Evolutionary conservation across 2,797 vertebrate genomes (phyloP).

Genomic region (Brotula barbata): DNA sequence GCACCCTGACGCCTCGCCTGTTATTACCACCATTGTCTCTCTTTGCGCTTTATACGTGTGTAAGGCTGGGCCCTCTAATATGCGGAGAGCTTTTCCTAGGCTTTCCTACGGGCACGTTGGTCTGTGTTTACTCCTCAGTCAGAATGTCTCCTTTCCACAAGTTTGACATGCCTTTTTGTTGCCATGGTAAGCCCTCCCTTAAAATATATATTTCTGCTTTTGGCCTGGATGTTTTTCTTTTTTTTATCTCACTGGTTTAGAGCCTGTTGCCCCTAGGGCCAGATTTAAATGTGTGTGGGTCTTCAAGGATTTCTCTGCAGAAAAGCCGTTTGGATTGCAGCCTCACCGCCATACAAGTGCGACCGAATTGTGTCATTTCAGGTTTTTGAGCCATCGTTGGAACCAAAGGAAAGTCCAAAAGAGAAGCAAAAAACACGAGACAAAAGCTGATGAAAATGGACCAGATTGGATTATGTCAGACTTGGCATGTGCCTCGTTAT

Average conservation of each 20-base stretch:
- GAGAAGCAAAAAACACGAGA: conserved; percentile 82
- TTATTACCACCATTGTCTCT: conserved; percentile 80
- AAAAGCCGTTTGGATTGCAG: conserved; percentile 84
- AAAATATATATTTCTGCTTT: conserved; percentile 83
- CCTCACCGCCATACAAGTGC: conserved; percentile 80
- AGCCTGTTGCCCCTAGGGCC: conserved; percentile 84
- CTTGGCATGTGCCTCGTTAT: conserved; percentile 80
- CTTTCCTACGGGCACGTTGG: conserved; percentile 75
- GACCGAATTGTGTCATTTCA: conserved; percentile 86
- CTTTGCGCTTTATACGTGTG: conserved; percentile 74
- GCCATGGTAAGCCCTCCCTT: conserved; percentile 81
- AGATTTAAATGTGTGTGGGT: conserved; percentile 88
- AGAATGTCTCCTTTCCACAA: conserved; percentile 78
- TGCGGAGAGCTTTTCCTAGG: conserved; percentile 74
- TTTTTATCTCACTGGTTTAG: conserved; percentile 81
- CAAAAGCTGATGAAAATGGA: conserved; percentile 85
- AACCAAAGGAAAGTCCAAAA: conserved; percentile 85
- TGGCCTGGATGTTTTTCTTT: conserved; percentile 79
- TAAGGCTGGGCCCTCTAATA: conserved; percentile 75
- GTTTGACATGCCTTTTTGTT: conserved; percentile 83
- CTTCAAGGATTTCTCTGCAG: conserved; percentile 83
- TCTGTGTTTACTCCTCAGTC: conserved; percentile 77
- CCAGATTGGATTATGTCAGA: conserved; percentile 87
- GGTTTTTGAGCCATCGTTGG: conserved; percentile 81
- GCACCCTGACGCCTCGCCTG: conserved; percentile 79